Conservation (phyloP, 2,797 vertebrate species). For the Danio aesculapii region DNA sequence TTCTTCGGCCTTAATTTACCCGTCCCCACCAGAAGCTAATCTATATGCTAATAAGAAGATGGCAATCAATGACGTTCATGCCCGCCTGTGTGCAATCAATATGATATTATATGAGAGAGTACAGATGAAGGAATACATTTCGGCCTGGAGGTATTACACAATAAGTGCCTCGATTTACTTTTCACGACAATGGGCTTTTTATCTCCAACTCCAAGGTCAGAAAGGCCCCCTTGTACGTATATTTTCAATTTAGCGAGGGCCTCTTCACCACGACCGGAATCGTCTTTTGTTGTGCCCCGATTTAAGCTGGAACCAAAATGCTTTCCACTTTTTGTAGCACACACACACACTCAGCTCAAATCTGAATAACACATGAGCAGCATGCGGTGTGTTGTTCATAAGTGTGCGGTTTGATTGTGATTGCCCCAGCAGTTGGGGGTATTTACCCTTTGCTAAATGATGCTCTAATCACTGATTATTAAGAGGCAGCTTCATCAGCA, state of each 20-base stretch:
- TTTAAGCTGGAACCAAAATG: constrained; percentile 18
- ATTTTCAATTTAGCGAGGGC: constrained; percentile 45
- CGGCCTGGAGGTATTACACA: constrained; percentile 61
- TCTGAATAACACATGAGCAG: constrained; percentile 15
- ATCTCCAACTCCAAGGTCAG: constrained; percentile 53
- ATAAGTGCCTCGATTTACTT: constrained; percentile 71
- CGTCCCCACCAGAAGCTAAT: constrained; percentile 76
- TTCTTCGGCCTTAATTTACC: constrained; percentile 58
- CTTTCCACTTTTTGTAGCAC: neutral
- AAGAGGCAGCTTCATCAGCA: constrained; percentile 30
- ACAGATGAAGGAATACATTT: constrained; percentile 75
- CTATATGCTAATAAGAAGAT: constrained; percentile 86
- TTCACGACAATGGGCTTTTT: constrained; percentile 60
- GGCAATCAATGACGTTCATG: constrained; percentile 80
- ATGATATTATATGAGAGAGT: constrained; percentile 65
- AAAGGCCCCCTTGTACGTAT: neutral
- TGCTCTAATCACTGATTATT: constrained; percentile 41
- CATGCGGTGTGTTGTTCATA: neutral
- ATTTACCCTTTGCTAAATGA: constrained; percentile 40
- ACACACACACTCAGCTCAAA: neutral
- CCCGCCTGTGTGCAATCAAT: constrained; percentile 80
- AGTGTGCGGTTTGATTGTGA: constrained; percentile 28
- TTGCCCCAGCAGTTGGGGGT: constrained; percentile 29
- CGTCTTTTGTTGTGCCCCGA: constrained; percentile 28
- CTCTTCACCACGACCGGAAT: constrained; percentile 14